Conservation (phyloP, 2,113 vertebrate species). For the Varanus komodoensis region DNA sequence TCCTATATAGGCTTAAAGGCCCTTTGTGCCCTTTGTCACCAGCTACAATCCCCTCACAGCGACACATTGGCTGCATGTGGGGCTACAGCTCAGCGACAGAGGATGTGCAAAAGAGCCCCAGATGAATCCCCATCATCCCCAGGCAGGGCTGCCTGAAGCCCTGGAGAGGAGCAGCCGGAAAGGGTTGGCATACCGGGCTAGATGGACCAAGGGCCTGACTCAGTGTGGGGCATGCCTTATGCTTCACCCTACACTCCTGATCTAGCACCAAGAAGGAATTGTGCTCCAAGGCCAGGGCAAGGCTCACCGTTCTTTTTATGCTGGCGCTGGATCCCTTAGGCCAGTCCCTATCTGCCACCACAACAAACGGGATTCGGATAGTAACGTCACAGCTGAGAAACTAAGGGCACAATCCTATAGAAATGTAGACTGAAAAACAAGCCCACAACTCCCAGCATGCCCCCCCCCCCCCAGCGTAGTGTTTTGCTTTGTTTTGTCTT, state of each 20-base stretch:
- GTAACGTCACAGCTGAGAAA: slow-evolving; percentile 41
- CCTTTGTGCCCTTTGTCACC: neutral
- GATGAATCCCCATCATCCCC: no score
- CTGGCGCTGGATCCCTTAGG: neutral
- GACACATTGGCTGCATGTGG: neutral
- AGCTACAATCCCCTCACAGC: neutral
- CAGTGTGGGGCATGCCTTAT: no score
- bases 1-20: neutral
- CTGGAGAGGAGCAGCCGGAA: no score
- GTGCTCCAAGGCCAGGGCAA: neutral
- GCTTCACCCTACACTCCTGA: neutral
- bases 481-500: no score
- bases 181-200: no score
- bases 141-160: no score
- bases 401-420: neutral
- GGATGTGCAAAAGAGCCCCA: no score
- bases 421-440: no score
- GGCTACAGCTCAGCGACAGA: no score
- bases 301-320: neutral
- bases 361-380: neutral
- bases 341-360: neutral
- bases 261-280: neutral
- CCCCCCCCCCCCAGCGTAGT: no score
- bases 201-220: no score
- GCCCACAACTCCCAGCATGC: no score